Evolutionary conservation across 2,113 vertebrate species (phyloP).

Genomic region (Oxyura jamaicensis): DNA sequence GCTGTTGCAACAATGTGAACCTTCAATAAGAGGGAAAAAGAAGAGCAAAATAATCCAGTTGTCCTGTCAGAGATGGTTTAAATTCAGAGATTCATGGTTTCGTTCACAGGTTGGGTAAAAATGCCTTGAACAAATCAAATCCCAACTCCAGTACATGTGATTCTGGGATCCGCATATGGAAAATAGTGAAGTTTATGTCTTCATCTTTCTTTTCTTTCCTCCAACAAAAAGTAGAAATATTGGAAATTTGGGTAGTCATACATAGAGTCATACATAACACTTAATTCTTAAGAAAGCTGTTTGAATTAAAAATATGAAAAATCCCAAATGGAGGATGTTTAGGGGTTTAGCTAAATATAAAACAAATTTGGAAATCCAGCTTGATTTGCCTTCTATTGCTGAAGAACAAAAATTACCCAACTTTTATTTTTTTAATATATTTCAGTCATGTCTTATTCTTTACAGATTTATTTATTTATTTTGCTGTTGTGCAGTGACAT

Average conservation of each 20-base stretch:
- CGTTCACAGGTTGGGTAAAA: not conserved
- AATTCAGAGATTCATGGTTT: not conserved
- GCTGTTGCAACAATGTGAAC: not conserved
- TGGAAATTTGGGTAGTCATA: not conserved
- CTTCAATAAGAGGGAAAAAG: not conserved
- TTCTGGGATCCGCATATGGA: not conserved
- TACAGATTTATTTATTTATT: not conserved
- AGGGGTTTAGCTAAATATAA: not conserved
- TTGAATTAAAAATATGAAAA: slow-evolving; percentile 18
- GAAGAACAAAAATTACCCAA: not conserved
- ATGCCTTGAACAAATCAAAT: not conserved
- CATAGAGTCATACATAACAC: not conserved
- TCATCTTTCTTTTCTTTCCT: not conserved
- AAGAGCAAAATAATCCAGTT: not conserved
- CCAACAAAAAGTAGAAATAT: not conserved
- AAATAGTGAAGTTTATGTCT: not conserved
- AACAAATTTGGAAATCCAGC: not conserved
- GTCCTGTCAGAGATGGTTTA: not conserved
- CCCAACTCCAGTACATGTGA: not conserved
- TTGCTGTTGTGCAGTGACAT: not conserved
- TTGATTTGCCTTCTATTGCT: not conserved
- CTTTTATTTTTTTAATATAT: not conserved
- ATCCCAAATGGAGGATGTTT: not conserved
- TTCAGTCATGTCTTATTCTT: not conserved
- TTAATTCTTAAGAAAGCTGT: not conserved